Evolutionary conservation across 1,140 invertebrate species (phyloP), one percentile per base, ranked within the genome.

Genomic region (Procambarus clarkii): DNA sequence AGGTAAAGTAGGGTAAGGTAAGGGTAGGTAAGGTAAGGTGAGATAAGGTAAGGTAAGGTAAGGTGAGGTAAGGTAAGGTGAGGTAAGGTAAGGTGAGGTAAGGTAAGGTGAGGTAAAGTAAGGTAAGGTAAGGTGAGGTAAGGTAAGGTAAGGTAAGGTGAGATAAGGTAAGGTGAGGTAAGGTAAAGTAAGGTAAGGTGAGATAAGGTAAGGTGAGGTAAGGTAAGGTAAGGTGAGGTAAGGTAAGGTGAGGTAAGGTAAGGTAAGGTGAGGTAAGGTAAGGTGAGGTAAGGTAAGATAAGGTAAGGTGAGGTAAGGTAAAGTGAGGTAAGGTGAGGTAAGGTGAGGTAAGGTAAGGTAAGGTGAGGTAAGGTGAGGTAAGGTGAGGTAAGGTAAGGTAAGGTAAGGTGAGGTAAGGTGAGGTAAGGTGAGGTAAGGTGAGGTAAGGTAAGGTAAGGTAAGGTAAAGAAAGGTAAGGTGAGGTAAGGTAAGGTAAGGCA

Each of bases 111-210:
- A 80, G 45, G 78, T 80, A 48, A 80, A 45, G 78, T 48, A 80
- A 80, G 78, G 78, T 50, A 48, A 80, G 78, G 78, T 80, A 80
- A 80, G 78, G 78, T 80, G 48, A 80, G 78, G 78, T 48, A 80
- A 80, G 78, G 78, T 80, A 80, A 80, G 78, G 78, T 46, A 80
- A 46, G 78, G 18, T 48, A 4, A 80, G 78, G 78, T 80, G 11
- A 80, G 78, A 45, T 9, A 48, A 80, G 78, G 78, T 48, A 46
- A 80, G 78, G 78, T 80, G 11, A 80, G 78, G 78, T 80, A 24
- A 64, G 60, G 60, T 64, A 64, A 64, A 15, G 60, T 64, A 64
- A 64, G 60, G 60, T 64, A 64, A 64, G 60, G 60, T 64, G 5
- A 80, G 78, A n/a, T 48, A 48, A 80, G 78, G 78, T 80, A 46